These are phyloP conservation scores for Montipora capricornis DNA, from an alignment of 64 coral and sea anemone genomes.

Conservation along the genomic window DNA sequence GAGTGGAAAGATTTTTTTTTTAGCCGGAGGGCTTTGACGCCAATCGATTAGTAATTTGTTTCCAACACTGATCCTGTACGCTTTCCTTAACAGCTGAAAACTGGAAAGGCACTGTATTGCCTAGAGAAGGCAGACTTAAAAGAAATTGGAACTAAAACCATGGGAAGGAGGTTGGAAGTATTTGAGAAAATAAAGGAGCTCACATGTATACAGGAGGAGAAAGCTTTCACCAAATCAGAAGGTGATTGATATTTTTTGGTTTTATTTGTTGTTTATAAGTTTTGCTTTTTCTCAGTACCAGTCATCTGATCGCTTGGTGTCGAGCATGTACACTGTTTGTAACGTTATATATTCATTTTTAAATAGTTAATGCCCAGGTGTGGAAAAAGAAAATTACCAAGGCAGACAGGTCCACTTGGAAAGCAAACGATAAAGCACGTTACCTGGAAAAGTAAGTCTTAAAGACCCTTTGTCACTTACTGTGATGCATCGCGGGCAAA, in stretches of 20 bases:
- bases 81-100: too few species aligned
- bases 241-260: neutral
- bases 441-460: neutral
- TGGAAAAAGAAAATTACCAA: conserved; percentile 54
- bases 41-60: too few species aligned
- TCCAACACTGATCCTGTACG: too few species aligned
- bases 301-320: neutral
- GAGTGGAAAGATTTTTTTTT: too few species aligned
- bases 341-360: neutral
- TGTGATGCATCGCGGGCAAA: neutral
- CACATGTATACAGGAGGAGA: conserved; percentile 6
- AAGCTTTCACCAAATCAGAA: neutral
- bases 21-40: too few species aligned
- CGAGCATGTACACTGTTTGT: neutral
- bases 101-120: too few species aligned
- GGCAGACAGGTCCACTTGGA: neutral
- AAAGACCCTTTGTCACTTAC: too few species aligned
- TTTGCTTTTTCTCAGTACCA: neutral
- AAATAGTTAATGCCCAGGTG: neutral
- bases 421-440: conserved; percentile 23
- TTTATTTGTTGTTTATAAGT: neutral
- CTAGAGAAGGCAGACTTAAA: conserved; percentile 42
- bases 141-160: conserved; percentile 16
- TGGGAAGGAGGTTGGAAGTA: conserved; percentile 61
- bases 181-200: conserved; percentile 13